Evolutionary conservation across 1,140 invertebrate species (phyloP).

Genomic region (Drosophila hydei): DNA sequence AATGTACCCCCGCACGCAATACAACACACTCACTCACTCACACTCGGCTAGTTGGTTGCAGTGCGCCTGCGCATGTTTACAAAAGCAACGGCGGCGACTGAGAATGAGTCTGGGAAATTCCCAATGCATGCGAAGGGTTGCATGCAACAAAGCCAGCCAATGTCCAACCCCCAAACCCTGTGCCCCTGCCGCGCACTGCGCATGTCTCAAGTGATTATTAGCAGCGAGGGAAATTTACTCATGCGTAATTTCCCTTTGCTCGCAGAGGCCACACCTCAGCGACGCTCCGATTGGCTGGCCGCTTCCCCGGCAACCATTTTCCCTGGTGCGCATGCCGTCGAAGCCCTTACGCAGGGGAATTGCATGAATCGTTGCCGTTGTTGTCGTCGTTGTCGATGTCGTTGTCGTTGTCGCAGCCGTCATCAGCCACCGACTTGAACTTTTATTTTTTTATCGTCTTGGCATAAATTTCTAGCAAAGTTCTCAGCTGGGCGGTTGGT

Average conservation of each 20-base stretch:
- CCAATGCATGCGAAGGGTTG: conserved; percentile 64
- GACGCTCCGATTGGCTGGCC: conserved; percentile 53
- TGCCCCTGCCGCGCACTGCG: conserved; percentile 29
- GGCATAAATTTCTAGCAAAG: conserved; percentile 69
- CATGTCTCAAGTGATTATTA: conserved; percentile 79
- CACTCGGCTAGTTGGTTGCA: background rate
- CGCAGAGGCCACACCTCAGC: conserved; percentile 72
- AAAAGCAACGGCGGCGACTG: conserved; percentile 68
- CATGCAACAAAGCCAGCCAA: conserved; percentile 32
- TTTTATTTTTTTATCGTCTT: conserved; percentile 50
- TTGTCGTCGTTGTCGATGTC: background rate
- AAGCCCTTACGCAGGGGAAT: conserved; percentile 56
- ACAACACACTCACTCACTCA: conserved; percentile 16
- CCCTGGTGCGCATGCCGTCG: conserved; percentile 43
- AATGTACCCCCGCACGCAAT: conserved; percentile 65
- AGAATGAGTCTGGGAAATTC: conserved; percentile 56
- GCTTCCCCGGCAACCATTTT: conserved; percentile 78
- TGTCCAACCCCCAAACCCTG: conserved; percentile 43
- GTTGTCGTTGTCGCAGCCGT: conserved; percentile 7
- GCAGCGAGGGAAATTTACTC: conserved; percentile 74
- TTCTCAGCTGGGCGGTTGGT: conserved; percentile 22
- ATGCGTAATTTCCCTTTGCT: conserved; percentile 64
- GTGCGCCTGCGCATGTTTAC: conserved; percentile 78
- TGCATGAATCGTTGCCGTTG: conserved; percentile 10
- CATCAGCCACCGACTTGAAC: conserved; percentile 25